Base-by-base conservation (phyloP, 2,113 vertebrate genomes). In the Brachypodius melanocephalos region DNA sequence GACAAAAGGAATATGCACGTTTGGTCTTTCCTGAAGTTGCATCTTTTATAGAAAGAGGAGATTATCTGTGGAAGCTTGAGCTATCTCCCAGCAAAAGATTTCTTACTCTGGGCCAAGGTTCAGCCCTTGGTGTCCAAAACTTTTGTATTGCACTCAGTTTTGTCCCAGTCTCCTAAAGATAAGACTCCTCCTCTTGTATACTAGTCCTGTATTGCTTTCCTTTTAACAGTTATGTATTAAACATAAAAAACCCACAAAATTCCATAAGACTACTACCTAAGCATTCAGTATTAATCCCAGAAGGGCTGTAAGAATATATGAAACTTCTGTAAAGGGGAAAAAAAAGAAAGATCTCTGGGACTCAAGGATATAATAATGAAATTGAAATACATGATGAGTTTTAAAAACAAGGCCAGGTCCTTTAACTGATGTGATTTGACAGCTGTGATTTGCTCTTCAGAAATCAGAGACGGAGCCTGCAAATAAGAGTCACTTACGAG, bases 371-470 rank as follows among this genome's bases (percentile, higher is more conserved):
- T 48, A 29, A 34, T 72, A 72, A 85, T 49, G 7, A 72, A 87
- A 69, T 61, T 54, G 32, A 54, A 93, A 67, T 48, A 82, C 0
- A 3, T 88, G 22, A 57, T 66, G 36, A 58, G 34, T 31, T 81
- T 55, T 67, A 67, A 78, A 89, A 95, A 46, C 32, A 71, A 69
- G 31, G 52, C 46, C 12, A 22, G 38, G 45, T 82, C 61, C 49
- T 57, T 28, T 72, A 72, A 48, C 4, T 68, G 29, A 49, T 78
- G 32, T 66, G 63, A 52, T 68, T 38, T 88, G 72, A 65, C 48
- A 80, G 42, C 31, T 80, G 40, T 86, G 72, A 59, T 92, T 83
- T 80, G 36, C 52, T 93, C 18, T 52, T 72, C 43, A 83, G 79
- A 73, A 80, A 82, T 18, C 5, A 5, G 40, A 71, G 66, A 22